A percentile compares a stretch with the other conserved stretches of the same genome.
These are phyloP conservation scores for Brachionus koreanus DNA, from an alignment of 1,140 invertebrate species.

Conservation along the genomic window DNA sequence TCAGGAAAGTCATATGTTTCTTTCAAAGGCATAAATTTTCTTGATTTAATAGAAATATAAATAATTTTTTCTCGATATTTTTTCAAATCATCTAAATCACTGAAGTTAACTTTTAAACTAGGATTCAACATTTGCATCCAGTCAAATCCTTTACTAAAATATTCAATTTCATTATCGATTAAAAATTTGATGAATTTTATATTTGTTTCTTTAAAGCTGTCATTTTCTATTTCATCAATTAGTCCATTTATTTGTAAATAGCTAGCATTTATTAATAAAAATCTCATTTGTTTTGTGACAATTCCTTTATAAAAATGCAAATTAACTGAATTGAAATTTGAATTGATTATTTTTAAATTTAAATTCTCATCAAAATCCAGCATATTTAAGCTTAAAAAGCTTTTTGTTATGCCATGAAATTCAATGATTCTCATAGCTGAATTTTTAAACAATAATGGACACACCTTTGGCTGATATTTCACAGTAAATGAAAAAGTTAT, in stretches of 20 bases:
- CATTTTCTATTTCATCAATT: background rate
- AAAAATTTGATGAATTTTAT: background rate
- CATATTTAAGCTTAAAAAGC: background rate
- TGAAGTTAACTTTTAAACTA: background rate
- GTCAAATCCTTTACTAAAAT: background rate
- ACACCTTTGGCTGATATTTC: background rate
- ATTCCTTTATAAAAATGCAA: background rate
- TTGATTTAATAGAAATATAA: background rate
- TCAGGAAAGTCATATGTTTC: background rate
- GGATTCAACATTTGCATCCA: background rate
- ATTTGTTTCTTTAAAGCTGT: background rate
- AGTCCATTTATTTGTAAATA: background rate
- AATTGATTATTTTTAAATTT: background rate
- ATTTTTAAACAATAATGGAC: background rate
- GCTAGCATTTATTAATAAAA: background rate
- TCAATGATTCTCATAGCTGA: background rate
- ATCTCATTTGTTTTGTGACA: background rate
- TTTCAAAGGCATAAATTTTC: background rate
- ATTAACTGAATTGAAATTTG: background rate
- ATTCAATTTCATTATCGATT: background rate
- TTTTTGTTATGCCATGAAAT: background rate
- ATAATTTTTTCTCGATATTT: background rate
- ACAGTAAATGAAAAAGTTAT: background rate
- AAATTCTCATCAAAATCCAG: background rate
- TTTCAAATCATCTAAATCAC: background rate